Base-by-base conservation (phyloP, 2,797 vertebrate species). In the Vespertilio murinus region DNA sequence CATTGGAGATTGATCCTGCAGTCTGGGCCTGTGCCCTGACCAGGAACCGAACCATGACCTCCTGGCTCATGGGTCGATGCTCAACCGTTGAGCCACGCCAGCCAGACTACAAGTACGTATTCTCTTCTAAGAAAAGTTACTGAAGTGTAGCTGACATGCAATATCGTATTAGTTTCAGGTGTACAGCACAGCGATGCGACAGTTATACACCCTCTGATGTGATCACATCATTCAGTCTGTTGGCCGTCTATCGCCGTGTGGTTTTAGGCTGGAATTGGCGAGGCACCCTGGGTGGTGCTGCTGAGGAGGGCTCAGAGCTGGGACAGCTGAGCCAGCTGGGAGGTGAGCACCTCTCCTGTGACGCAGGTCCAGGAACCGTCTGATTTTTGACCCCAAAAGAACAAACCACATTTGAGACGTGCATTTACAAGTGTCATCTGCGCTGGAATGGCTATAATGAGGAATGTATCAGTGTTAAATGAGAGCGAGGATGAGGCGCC, bases 401-500 rank as follows among this genome's bases (percentile, higher is more conserved):
- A 78, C n/a, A 40, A 52, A 96, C 82, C 54, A 86, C 67, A 97
- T 95, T 92, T 75, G 91, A 90, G 81, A 40, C 65, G 67, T 96
- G 64, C 73, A 87, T 97, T 97, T 97, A 84, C 93, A 95, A 97
- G 52, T 74, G 91, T 64, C 23, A 33, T 95, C 82, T 88, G 95
- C 95, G 95, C 93, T 88, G 94, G 65, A 67, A 52, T 61, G 80
- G 28, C 70, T 67, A 64, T 8, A 59, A 96, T 97, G 96, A 96
- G 12, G 40, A 85, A 94, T 90, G 61, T 85, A 93, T 93, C 0
- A 1, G 59, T 88, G 80, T 91, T 83, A 96, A 97, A 94, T 95
- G 30, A 97, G 97, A 97, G 91, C 45, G 89, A 96, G 97, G 97
- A 97, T 97, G 96, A 92, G 96, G 90, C 96, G 97, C 95, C 94